Percentiles rank a stretch among this genome's conserved stretches.
These are phyloP conservation scores for Eulacestoma nigropectus DNA, from an alignment of 2,113 vertebrate species.

Conservation along the genomic window DNA sequence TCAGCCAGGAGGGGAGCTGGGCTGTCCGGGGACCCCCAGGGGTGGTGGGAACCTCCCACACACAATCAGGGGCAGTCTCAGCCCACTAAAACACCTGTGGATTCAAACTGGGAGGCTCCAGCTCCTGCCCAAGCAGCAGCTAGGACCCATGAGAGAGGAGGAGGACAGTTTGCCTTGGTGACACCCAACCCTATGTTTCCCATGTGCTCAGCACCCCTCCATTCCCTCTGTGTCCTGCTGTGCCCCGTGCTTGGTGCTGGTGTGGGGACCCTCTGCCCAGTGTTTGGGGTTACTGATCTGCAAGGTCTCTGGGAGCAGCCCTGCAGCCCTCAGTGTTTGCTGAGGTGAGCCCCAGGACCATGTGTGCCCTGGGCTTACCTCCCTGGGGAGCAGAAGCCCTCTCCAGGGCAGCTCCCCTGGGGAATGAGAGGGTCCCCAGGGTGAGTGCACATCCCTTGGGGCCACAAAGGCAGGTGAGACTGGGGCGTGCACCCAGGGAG, in stretches of 20 bases:
- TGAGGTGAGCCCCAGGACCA: accelerated
- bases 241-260: accelerated
- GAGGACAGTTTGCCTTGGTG: neutral
- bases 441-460: neutral
- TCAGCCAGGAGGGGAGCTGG: neutral
- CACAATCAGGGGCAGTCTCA: neutral
- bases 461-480: neutral
- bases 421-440: neutral
- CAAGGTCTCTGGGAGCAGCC: accelerated
- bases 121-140: neutral
- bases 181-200: neutral
- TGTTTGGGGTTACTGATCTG: neutral
- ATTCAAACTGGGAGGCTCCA: neutral
- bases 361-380: neutral
- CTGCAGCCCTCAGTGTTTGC: neutral
- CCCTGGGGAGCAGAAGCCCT: neutral
- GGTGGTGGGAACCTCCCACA: neutral
- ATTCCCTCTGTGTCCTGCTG: neutral
- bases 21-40: accelerated
- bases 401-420: neutral
- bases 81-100: neutral
- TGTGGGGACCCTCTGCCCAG: neutral
- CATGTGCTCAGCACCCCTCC: accelerated
- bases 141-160: neutral
- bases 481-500: accelerated